These are phyloP conservation scores for Microcebus jonahi DNA, from an alignment of 2,113 vertebrate genomes.

Conservation along the genomic window DNA sequence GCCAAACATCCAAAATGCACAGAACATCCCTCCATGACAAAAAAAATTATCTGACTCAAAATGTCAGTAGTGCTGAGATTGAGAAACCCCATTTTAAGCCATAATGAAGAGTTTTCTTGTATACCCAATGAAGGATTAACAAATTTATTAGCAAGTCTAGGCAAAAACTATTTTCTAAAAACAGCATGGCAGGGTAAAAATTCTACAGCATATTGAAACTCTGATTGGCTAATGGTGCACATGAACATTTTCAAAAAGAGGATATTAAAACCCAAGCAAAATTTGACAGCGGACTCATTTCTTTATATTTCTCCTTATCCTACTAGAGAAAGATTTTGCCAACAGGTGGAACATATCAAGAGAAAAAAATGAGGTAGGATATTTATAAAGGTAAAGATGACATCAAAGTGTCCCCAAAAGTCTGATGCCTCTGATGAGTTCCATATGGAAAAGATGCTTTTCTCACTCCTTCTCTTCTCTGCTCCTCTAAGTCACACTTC, in stretches of 20 bases:
- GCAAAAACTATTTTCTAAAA: neutral
- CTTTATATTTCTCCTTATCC: neutral
- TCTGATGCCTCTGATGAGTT: neutral
- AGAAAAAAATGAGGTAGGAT: neutral
- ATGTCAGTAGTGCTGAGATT: neutral
- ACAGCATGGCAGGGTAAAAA: neutral
- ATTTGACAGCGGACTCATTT: neutral
- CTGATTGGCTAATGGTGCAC: neutral
- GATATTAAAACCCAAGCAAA: neutral
- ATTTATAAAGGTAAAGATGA: slow-evolving; percentile 22
- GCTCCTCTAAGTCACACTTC: neutral
- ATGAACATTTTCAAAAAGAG: neutral
- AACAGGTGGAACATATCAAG: neutral
- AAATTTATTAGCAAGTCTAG: neutral
- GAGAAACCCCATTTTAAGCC: neutral
- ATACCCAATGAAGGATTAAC: neutral
- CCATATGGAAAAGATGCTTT: neutral
- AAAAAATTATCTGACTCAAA: neutral
- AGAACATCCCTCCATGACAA: neutral
- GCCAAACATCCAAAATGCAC: neutral
- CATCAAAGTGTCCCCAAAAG: neutral
- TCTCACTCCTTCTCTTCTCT: neutral
- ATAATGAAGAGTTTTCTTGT: neutral
- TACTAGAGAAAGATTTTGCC: neutral
- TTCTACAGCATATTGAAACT: neutral